Evolutionary conservation across 2,888 invertebrate genomes (phyloP).

Genomic region (Limenitis camilla): DNA sequence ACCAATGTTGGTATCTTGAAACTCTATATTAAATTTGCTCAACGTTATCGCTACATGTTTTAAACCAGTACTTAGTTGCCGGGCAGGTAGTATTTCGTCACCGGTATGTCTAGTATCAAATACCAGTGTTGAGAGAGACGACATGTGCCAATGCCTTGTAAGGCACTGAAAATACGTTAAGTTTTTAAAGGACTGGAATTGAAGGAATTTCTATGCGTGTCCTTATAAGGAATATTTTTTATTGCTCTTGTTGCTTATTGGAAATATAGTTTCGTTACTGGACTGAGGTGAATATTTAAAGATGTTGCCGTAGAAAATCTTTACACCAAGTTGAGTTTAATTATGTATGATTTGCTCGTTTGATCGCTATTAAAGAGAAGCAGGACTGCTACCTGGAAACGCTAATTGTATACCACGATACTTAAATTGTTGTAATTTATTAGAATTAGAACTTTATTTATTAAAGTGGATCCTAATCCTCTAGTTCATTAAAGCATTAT

Average conservation of each 20-base stretch:
- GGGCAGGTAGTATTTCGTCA: constrained; percentile 25
- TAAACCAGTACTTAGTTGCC: constrained; percentile 14
- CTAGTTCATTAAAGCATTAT: too few species aligned
- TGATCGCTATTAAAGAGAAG: background rate
- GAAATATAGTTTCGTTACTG: constrained; percentile 1
- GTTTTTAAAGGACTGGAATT: constrained; percentile 40
- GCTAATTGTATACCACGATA: background rate
- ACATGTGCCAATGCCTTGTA: constrained; percentile 53
- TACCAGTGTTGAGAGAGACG: constrained; percentile 35
- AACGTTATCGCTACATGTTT: constrained; percentile 2
- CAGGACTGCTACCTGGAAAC: constrained; percentile 3
- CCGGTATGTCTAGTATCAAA: constrained; percentile 29
- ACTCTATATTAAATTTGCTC: constrained; percentile 12
- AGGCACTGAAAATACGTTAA: constrained; percentile 37
- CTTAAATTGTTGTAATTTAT: too few species aligned
- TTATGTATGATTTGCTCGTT: constrained; percentile 2
- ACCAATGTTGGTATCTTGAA: constrained; percentile 3
- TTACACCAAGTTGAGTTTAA: background rate
- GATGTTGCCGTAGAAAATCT: constrained; percentile 9
- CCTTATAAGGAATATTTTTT: constrained; percentile 29
- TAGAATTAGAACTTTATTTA: too few species aligned
- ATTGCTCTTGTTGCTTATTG: constrained; percentile 23
- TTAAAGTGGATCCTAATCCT: too few species aligned
- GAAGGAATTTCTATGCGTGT: constrained; percentile 39
- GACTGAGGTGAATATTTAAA: constrained; percentile 14